A percentile compares a stretch with the other conserved stretches of the same genome.
phyloP scores from a whole-genome alignment of 30 jellyfish, hydroid and myxozoan genomes.

The Chironex yamaguchii region DNA sequence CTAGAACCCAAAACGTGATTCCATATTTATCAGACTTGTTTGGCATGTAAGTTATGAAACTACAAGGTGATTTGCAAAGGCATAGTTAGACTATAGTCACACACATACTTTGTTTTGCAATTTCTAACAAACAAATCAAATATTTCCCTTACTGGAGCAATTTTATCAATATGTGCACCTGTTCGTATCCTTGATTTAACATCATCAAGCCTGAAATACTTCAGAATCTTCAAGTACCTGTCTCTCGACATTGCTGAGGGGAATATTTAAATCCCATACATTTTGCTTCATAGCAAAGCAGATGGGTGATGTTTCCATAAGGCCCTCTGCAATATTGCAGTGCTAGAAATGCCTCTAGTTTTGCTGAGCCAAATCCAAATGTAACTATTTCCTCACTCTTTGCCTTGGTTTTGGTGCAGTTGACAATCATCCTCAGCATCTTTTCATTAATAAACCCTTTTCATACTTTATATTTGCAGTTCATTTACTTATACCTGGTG shows the following conservation, averaged over 20 bases:
- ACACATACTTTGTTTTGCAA: neutral
- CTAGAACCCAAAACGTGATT: neutral
- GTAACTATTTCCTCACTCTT: neutral
- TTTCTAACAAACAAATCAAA: neutral
- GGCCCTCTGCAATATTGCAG: neutral
- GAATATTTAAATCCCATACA: neutral
- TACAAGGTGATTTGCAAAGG: neutral
- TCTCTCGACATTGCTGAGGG: neutral
- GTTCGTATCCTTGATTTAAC: neutral
- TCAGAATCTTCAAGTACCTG: neutral
- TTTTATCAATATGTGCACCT: neutral
- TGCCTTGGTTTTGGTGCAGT: neutral
- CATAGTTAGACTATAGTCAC: neutral
- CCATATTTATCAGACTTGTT: neutral
- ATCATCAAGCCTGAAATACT: neutral
- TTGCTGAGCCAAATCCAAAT: neutral
- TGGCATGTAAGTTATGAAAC: neutral
- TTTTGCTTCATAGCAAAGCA: neutral
- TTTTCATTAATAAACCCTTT: neutral
- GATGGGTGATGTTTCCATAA: neutral
- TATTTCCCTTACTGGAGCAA: neutral
- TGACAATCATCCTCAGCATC: neutral
- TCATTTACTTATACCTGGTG: no score
- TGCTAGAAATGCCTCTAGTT: neutral
- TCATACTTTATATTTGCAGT: neutral